Conservation (phyloP, 2,888 invertebrate species). For the Morinoia aosen region DNA sequence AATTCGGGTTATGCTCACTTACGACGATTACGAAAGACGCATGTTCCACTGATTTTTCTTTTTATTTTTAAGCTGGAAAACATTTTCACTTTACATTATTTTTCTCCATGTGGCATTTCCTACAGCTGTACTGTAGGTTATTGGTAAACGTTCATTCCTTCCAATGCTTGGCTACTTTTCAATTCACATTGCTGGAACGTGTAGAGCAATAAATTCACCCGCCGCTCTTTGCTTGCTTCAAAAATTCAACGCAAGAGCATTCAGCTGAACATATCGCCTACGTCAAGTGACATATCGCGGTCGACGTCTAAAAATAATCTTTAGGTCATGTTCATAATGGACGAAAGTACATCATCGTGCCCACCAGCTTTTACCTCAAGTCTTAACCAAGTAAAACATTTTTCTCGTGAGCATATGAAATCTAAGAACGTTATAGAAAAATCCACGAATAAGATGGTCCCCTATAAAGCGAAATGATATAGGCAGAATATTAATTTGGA, state of each 20-base stretch:
- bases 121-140: too few species aligned
- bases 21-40: too few species aligned
- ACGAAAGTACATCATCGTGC: not conserved
- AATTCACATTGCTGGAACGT: not conserved
- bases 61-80: too few species aligned
- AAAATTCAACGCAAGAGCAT: not conserved
- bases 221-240: not conserved
- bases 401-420: not conserved
- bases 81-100: too few species aligned
- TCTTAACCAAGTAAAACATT: not conserved
- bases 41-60: too few species aligned
- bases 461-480: not conserved
- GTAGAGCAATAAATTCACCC: not conserved
- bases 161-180: too few species aligned
- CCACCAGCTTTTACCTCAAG: not conserved
- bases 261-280: not conserved
- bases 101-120: too few species aligned
- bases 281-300: not conserved
- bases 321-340: not conserved
- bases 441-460: not conserved
- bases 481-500: not conserved
- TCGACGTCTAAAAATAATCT: not conserved
- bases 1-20: too few species aligned
- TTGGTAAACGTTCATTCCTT: too few species aligned
- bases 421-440: not conserved